Percentiles rank a stretch among this genome's conserved stretches.
Evolutionary conservation across 1,140 invertebrate genomes (phyloP).

Genomic region (Eciton burchellii): DNA sequence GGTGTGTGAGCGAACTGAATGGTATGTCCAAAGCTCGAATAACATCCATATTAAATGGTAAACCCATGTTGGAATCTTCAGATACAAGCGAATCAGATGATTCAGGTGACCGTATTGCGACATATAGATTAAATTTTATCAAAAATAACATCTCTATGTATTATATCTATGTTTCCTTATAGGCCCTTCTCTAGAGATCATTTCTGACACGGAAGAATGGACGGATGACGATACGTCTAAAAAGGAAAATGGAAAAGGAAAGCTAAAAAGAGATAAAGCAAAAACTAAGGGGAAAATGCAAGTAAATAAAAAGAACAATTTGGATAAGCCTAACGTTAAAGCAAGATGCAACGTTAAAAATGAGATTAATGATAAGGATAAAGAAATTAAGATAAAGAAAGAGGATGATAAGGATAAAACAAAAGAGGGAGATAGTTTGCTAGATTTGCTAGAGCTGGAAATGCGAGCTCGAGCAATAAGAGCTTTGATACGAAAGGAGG

Average conservation of each 20-base stretch:
- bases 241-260: slow-evolving; percentile 75
- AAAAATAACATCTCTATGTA: slow-evolving; percentile 21
- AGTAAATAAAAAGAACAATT: slow-evolving; percentile 61
- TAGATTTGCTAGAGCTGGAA: slow-evolving; percentile 86
- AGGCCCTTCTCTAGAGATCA: slow-evolving; percentile 84
- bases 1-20: slow-evolving; percentile 82
- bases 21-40: slow-evolving; percentile 84
- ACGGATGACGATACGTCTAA: slow-evolving; percentile 75
- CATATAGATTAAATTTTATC: background rate
- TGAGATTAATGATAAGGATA: slow-evolving; percentile 62
- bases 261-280: slow-evolving; percentile 70
- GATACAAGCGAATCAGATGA: slow-evolving; percentile 82
- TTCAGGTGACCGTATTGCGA: slow-evolving; percentile 75
- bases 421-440: slow-evolving; percentile 85
- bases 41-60: slow-evolving; percentile 80
- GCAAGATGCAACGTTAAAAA: slow-evolving; percentile 66
- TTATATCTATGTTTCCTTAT: slow-evolving; percentile 46
- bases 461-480: slow-evolving; percentile 86
- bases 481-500: slow-evolving; percentile 85
- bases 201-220: slow-evolving; percentile 84
- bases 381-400: slow-evolving; percentile 72
- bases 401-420: slow-evolving; percentile 74
- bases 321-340: slow-evolving; percentile 62
- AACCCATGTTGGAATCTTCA: slow-evolving; percentile 82
- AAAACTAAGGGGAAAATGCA: slow-evolving; percentile 73